Conservation (phyloP, 2,888 invertebrate genomes). For the Caenorhabditis sulstoni region DNA sequence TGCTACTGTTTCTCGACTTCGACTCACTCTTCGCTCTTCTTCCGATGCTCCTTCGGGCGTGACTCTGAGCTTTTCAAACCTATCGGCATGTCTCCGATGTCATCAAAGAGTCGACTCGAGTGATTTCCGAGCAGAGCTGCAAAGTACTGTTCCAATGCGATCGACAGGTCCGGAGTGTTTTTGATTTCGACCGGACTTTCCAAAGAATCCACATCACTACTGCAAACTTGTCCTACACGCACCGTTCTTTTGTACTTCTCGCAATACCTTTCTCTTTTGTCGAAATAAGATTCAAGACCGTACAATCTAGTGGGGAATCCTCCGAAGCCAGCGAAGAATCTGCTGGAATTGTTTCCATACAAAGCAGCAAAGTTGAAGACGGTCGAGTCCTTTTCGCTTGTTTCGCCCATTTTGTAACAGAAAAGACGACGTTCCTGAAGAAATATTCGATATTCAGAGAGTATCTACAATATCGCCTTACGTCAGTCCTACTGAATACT, state of each 20-base stretch:
- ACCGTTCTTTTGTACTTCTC: background rate
- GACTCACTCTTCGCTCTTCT: no score
- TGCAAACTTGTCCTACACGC: constrained; percentile 1
- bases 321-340: constrained; percentile 55
- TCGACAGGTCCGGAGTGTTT: no score
- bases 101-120: no score
- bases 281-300: constrained; percentile 5
- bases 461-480: no score
- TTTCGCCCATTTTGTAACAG: constrained; percentile 88
- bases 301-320: constrained; percentile 35
- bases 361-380: constrained; percentile 86
- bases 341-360: constrained; percentile 79
- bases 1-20: no score
- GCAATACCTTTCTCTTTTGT: background rate
- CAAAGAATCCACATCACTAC: background rate
- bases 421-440: constrained; percentile 48
- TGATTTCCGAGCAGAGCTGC: no score
- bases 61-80: no score
- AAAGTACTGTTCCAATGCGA: no score
- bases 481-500: constrained; percentile 8
- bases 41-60: no score
- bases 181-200: background rate
- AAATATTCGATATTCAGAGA: no score
- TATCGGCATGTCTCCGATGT: no score
- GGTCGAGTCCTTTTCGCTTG: constrained; percentile 94